phyloP scores from a whole-genome alignment of 2,113 vertebrate species.

The Oryzias celebensis region DNA sequence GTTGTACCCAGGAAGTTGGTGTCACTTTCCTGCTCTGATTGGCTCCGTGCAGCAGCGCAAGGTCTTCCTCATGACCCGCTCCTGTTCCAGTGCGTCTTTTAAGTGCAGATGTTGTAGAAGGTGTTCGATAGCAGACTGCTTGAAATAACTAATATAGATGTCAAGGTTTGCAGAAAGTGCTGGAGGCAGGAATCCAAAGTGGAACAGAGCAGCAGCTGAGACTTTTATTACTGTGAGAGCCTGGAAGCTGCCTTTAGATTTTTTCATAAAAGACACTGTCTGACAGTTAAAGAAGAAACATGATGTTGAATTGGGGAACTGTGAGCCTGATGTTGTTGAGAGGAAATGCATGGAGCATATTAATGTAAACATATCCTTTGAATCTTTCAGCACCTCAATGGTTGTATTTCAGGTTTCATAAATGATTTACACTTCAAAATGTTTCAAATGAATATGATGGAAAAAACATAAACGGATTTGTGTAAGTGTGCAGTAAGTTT shows the following conservation, averaged over 20 bases:
- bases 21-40: conserved; percentile 71
- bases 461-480: too few relatives aligned
- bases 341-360: too few relatives aligned
- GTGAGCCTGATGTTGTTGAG: too few relatives aligned
- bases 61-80: too few relatives aligned
- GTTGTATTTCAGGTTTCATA: too few relatives aligned
- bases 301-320: too few relatives aligned
- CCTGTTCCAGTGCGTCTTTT: background rate
- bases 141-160: background rate
- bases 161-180: background rate
- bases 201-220: background rate
- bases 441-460: too few relatives aligned
- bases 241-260: background rate
- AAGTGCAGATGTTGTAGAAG: background rate
- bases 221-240: background rate
- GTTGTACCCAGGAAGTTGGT: conserved; percentile 74
- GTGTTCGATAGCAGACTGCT: background rate
- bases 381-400: too few relatives aligned
- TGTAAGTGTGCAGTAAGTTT: too few relatives aligned
- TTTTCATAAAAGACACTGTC: background rate
- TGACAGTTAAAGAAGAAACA: background rate
- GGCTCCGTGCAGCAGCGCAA: conserved; percentile 18
- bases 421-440: too few relatives aligned
- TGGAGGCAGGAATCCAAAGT: background rate
- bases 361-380: too few relatives aligned